Evolutionary conservation across 2,888 invertebrate genomes (phyloP).

Genomic region (Brassicogethes aeneus): DNA sequence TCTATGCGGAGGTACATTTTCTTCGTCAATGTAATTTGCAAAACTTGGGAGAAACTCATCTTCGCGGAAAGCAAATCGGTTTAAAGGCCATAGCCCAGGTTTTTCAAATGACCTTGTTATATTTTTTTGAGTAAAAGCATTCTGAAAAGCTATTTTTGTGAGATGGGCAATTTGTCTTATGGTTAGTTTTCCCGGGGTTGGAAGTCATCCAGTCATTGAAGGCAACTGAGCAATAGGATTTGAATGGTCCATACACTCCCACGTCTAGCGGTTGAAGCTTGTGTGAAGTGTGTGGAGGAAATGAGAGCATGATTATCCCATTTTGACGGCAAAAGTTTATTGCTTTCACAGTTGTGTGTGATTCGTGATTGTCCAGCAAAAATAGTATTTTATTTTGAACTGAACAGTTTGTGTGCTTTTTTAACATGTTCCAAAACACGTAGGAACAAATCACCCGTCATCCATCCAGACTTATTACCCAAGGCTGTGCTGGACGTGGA

Average conservation of each 20-base stretch:
- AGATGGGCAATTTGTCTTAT: constrained; percentile 15
- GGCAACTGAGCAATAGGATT: constrained; percentile 20
- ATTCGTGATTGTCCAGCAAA: constrained; percentile 28
- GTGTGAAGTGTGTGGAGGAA: constrained; percentile 28
- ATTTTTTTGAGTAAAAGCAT: constrained; percentile 12
- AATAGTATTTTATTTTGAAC: constrained; percentile 9
- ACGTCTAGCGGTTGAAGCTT: constrained; percentile 24
- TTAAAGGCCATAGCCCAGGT: constrained; percentile 20
- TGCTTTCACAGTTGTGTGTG: constrained; percentile 24
- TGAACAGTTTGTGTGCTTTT: constrained; percentile 6
- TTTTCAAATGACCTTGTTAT: constrained; percentile 18
- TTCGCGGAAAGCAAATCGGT: constrained; percentile 16
- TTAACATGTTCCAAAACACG: constrained; percentile 8
- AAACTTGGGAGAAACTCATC: constrained; percentile 15
- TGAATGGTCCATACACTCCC: constrained; percentile 29
- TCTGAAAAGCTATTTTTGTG: constrained; percentile 11
- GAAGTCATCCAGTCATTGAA: constrained; percentile 16
- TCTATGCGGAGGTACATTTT: too few species aligned
- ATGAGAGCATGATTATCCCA: constrained; percentile 29
- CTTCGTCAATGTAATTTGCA: too few species aligned
- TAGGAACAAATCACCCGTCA: too few species aligned
- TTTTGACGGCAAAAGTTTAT: constrained; percentile 28
- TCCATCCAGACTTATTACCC: too few species aligned
- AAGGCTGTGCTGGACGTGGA: too few species aligned
- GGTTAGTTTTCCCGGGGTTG: constrained; percentile 24